Evolutionary conservation across 2,888 invertebrate species (phyloP).

Genomic region (Atethmia centrago): DNA sequence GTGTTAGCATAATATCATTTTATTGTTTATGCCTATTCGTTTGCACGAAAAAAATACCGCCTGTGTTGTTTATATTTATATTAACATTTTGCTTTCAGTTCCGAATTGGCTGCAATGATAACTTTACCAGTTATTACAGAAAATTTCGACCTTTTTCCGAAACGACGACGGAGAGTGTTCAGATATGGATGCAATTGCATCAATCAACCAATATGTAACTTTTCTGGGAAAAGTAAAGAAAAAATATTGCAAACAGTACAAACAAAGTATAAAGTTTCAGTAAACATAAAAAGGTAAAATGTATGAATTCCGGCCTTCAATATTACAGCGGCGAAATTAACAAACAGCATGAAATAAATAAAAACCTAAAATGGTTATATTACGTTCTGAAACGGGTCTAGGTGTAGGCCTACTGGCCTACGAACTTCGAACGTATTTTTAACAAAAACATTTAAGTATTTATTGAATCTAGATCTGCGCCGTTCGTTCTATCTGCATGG

Average conservation of each 20-base stretch:
- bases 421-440: neutral
- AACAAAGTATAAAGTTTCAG: neutral
- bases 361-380: constrained; percentile 12
- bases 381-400: constrained; percentile 1
- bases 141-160: neutral
- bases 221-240: neutral
- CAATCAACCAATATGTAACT: neutral
- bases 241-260: neutral
- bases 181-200: neutral
- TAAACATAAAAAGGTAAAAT: neutral
- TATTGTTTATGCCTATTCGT: neutral
- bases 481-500: too few species aligned
- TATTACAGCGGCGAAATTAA: neutral
- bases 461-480: neutral
- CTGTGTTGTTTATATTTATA: neutral
- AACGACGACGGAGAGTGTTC: neutral
- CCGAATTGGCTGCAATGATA: neutral
- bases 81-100: neutral
- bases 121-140: neutral
- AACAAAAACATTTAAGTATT: neutral
- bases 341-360: neutral
- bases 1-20: neutral
- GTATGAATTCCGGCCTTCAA: neutral
- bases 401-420: neutral
- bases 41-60: neutral